phyloP scores from a whole-genome alignment of 2,888 invertebrate genomes.

The Melanophora roralis region DNA sequence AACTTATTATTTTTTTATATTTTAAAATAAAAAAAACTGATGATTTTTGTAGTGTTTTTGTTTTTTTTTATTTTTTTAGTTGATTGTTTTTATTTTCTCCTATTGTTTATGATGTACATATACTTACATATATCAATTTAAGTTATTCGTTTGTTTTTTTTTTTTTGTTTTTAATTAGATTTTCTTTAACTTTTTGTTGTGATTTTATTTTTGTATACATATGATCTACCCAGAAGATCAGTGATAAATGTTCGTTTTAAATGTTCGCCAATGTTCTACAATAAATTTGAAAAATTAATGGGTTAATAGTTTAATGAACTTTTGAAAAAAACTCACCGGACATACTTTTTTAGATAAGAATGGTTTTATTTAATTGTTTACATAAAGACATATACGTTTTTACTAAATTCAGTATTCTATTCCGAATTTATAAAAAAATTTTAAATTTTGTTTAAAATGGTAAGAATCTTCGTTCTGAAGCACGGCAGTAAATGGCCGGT shows the following conservation, averaged over 20 bases:
- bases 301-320: constrained; percentile 33
- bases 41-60: neutral
- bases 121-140: neutral
- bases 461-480: too few species aligned
- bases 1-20: constrained; percentile 18
- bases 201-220: neutral
- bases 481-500: too few species aligned
- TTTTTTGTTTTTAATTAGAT: neutral
- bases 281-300: constrained; percentile 16
- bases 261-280: neutral
- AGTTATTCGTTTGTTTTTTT: neutral
- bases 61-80: neutral
- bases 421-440: too few species aligned
- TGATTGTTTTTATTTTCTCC: neutral
- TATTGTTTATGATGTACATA: neutral
- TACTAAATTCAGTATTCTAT: too few species aligned
- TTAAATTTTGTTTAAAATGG: too few species aligned
- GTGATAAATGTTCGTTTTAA: constrained; percentile 23
- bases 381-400: neutral
- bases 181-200: too few species aligned
- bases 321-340: neutral
- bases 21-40: constrained; percentile 6
- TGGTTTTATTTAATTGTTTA: neutral
- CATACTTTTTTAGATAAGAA: neutral
- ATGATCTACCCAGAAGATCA: neutral